Evolutionary conservation across 2,888 invertebrate species (phyloP).

Genomic region (Eubasilissa splendida): DNA sequence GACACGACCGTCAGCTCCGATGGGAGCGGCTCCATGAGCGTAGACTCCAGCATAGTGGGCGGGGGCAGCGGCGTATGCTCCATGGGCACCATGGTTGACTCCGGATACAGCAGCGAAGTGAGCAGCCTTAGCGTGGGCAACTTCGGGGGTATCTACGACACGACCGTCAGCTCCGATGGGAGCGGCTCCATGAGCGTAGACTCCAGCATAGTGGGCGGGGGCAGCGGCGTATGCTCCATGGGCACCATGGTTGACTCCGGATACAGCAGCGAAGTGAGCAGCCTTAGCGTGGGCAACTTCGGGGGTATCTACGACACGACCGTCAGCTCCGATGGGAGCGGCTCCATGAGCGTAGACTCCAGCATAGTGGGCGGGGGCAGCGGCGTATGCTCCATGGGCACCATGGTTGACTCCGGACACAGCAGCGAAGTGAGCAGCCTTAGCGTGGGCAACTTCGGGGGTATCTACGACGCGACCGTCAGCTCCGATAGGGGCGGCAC

Average conservation of each 20-base stretch:
- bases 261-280: constrained; percentile 73
- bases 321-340: constrained; percentile 56
- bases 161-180: constrained; percentile 56
- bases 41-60: constrained; percentile 28
- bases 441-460: constrained; percentile 75
- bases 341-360: constrained; percentile 47
- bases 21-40: constrained; percentile 53
- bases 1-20: constrained; percentile 57
- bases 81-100: constrained; percentile 65
- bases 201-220: constrained; percentile 14
- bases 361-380: constrained; percentile 4
- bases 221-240: constrained; percentile 60
- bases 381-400: constrained; percentile 72
- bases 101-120: constrained; percentile 73
- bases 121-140: constrained; percentile 74
- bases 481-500: constrained; percentile 55
- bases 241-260: constrained; percentile 64
- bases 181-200: constrained; percentile 51
- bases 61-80: constrained; percentile 6
- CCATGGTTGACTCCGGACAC: constrained; percentile 63
- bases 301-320: constrained; percentile 67
- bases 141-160: constrained; percentile 71
- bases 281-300: constrained; percentile 76
- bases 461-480: constrained; percentile 64
- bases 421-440: constrained; percentile 74